Evolutionary conservation across 2,113 vertebrate species (phyloP).

Genomic region (Fukomys damarensis): DNA sequence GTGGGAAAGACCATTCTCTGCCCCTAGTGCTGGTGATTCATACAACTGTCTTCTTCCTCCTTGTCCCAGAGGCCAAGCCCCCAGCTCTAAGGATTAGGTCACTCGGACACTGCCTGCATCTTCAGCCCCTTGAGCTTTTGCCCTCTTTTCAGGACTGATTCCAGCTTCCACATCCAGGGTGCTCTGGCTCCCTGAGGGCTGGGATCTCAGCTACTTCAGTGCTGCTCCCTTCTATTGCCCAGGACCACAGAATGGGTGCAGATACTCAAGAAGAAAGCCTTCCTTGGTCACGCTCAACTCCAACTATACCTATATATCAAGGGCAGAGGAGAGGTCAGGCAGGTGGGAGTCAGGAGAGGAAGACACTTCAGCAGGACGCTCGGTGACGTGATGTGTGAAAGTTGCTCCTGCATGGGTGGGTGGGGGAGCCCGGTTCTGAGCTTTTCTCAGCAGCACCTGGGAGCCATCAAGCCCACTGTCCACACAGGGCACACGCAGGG

Average conservation of each 20-base stretch:
- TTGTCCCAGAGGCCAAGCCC: constrained; percentile 18
- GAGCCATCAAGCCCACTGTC: neutral
- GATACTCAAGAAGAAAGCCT: constrained; percentile 1
- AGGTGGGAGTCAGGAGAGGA: neutral
- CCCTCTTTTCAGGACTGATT: constrained; percentile 44
- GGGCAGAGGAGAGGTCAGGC: neutral
- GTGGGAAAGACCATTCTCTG: neutral
- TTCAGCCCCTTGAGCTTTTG: constrained; percentile 53
- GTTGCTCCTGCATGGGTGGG: fast-evolving
- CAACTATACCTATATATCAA: neutral
- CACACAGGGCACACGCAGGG: neutral
- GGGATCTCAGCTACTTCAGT: constrained; percentile 9
- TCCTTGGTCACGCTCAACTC: neutral
- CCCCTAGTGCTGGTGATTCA: neutral
- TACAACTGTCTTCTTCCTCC: constrained; percentile 8
- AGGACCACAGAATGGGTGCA: constrained; percentile 27
- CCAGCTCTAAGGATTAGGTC: constrained; percentile 6
- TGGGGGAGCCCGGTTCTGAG: fast-evolving
- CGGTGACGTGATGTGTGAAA: fast-evolving
- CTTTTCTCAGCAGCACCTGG: neutral
- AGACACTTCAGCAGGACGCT: fast-evolving
- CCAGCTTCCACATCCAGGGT: constrained; percentile 17
- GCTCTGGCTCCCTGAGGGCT: constrained; percentile 43
- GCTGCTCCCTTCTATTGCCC: constrained; percentile 53
- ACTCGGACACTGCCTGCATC: constrained; percentile 46